These are phyloP conservation scores for Porites divaricata DNA, from an alignment of 92 coral and sea anemone species.

Conservation along the genomic window DNA sequence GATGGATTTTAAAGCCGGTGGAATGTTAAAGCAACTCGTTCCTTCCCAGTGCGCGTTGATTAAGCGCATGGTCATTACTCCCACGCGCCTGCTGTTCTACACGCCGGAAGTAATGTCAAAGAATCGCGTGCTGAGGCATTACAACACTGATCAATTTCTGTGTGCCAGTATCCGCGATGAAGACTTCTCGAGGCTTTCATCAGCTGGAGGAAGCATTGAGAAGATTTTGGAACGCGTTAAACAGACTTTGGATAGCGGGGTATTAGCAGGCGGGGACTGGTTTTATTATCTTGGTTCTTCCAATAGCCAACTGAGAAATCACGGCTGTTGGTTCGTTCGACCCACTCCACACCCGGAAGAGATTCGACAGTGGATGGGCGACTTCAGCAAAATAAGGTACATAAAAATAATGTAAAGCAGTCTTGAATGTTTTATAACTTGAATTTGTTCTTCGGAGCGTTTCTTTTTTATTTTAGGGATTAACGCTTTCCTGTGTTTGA, in stretches of 20 bases:
- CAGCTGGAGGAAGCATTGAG: conserved; percentile 67
- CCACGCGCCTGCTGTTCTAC: conserved; percentile 82
- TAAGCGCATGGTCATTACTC: conserved; percentile 92
- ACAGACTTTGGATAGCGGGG: conserved; percentile 65
- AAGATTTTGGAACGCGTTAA: conserved; percentile 65
- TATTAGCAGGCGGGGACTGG: conserved; percentile 65
- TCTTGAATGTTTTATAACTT: neutral
- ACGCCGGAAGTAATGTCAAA: conserved; percentile 94
- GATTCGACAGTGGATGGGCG: conserved; percentile 98
- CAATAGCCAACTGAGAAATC: conserved; percentile 94
- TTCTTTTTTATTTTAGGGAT: neutral
- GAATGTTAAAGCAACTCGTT: conserved; percentile 54
- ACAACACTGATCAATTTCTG: conserved; percentile 71
- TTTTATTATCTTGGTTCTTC: conserved; percentile 92
- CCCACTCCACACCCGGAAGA: conserved; percentile 71
- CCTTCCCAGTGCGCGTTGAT: conserved; percentile 91
- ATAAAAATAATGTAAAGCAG: too few relatives aligned
- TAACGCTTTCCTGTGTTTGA: neutral
- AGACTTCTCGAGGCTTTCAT: conserved; percentile 88
- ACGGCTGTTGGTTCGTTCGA: conserved; percentile 96
- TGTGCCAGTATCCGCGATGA: conserved; percentile 92
- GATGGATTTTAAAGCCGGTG: conserved; percentile 47
- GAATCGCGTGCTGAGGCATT: conserved; percentile 93
- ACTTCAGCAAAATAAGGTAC: conserved; percentile 86
- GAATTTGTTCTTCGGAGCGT: neutral